Evolutionary conservation across 1,140 invertebrate species (phyloP).

Genomic region (Dreissena polymorpha): DNA sequence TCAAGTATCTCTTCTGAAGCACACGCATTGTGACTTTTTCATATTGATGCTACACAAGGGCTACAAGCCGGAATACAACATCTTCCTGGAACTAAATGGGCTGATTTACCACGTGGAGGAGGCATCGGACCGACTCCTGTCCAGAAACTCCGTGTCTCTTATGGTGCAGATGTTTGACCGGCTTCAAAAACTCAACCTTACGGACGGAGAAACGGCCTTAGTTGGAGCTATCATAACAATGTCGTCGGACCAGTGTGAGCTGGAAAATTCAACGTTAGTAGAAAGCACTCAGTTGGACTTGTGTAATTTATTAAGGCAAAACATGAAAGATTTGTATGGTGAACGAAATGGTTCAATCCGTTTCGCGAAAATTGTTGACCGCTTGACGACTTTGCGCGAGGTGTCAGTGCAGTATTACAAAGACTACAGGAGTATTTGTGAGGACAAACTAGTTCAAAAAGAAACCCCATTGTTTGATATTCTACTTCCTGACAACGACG

Average conservation of each 20-base stretch:
- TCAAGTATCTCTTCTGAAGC: slow-evolving; percentile 31
- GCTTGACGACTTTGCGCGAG: slow-evolving; percentile 22
- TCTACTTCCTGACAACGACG: slow-evolving; percentile 24
- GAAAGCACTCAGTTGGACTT: slow-evolving; percentile 31
- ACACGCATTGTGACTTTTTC: slow-evolving; percentile 44
- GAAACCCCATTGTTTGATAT: slow-evolving; percentile 1
- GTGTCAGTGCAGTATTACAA: slow-evolving; percentile 29
- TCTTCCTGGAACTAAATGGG: slow-evolving; percentile 32
- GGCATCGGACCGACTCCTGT: slow-evolving; percentile 28
- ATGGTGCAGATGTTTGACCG: neutral
- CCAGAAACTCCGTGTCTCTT: neutral
- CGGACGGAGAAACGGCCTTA: slow-evolving; percentile 32
- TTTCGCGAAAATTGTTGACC: slow-evolving; percentile 24
- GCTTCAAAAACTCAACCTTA: slow-evolving; percentile 29
- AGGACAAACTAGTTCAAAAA: slow-evolving; percentile 32
- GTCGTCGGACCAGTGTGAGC: slow-evolving; percentile 40
- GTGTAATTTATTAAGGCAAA: slow-evolving; percentile 8
- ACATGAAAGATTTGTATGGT: neutral
- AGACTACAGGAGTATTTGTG: slow-evolving; percentile 35
- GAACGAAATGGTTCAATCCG: slow-evolving; percentile 1
- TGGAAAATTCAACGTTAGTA: slow-evolving; percentile 22
- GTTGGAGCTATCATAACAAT: slow-evolving; percentile 14
- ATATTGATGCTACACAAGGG: slow-evolving; percentile 11
- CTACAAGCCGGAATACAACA: slow-evolving; percentile 22
- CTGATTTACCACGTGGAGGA: slow-evolving; percentile 37